Percentiles rank a stretch among this genome's conserved stretches.
Evolutionary conservation across 2,888 invertebrate genomes (phyloP).

Genomic region (Osedax fenrisi): DNA sequence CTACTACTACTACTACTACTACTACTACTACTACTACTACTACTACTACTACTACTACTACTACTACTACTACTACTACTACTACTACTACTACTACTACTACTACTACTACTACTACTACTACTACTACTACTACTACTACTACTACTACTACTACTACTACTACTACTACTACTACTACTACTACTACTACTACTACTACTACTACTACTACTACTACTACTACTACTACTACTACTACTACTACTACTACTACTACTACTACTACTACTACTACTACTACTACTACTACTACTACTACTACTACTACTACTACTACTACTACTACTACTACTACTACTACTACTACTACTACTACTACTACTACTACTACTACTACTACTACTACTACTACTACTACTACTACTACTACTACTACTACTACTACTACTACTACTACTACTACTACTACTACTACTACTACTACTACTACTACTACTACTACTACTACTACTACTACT

Average conservation of each 20-base stretch:
- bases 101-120: not conserved
- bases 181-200: constrained; percentile 26
- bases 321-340: not conserved
- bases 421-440: not conserved
- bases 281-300: not conserved
- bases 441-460: not conserved
- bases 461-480: not conserved
- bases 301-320: too few relatives aligned
- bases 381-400: not conserved
- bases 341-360: not conserved
- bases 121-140: constrained; percentile 17
- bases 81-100: not conserved
- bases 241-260: not conserved
- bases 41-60: not conserved
- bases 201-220: constrained; percentile 11
- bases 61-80: not conserved
- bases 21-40: constrained; percentile 2
- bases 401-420: not conserved
- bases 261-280: not conserved
- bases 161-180: constrained; percentile 23
- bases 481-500: not conserved
- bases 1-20: constrained; percentile 2
- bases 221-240: not conserved
- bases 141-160: constrained; percentile 23
- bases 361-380: not conserved